Conservation (phyloP, 2,888 invertebrate species). For the Automeris io region DNA sequence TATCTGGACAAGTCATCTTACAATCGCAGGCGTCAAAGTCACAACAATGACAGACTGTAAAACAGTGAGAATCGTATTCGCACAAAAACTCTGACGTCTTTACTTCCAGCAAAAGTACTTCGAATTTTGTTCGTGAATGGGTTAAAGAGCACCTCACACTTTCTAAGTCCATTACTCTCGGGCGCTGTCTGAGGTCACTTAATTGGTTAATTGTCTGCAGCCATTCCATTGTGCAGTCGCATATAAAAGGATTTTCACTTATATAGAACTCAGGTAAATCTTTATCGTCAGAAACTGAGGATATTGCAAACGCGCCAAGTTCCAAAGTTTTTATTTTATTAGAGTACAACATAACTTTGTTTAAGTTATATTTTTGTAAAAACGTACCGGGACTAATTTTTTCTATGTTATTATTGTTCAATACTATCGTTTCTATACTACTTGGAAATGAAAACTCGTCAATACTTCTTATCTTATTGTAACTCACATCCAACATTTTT, state of each 20-base stretch:
- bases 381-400: conserved; percentile 84
- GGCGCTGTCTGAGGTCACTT: conserved; percentile 83
- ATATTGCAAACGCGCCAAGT: conserved; percentile 82
- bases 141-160: conserved; percentile 86
- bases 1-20: conserved; percentile 92
- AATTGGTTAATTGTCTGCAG: conserved; percentile 86
- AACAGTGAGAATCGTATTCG: conserved; percentile 89
- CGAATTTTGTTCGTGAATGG: conserved; percentile 79
- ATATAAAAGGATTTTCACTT: conserved; percentile 88
- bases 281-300: conserved; percentile 79
- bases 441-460: conserved; percentile 83
- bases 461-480: conserved; percentile 82
- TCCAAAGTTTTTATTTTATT: conserved; percentile 85
- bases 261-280: conserved; percentile 88
- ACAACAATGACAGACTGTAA: conserved; percentile 91
- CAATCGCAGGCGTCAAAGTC: conserved; percentile 94
- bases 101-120: conserved; percentile 80
- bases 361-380: conserved; percentile 81
- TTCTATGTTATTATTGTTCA: conserved; percentile 85
- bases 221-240: conserved; percentile 94
- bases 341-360: conserved; percentile 85
- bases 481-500: conserved; percentile 87
- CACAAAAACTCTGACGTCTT: conserved; percentile 88
- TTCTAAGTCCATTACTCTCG: conserved; percentile 87
- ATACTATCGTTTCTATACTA: conserved; percentile 82